A percentile compares a stretch with the other conserved stretches of the same genome.
Conservation (phyloP, 2,888 invertebrate species). For the Masnerella sp. region DNA sequence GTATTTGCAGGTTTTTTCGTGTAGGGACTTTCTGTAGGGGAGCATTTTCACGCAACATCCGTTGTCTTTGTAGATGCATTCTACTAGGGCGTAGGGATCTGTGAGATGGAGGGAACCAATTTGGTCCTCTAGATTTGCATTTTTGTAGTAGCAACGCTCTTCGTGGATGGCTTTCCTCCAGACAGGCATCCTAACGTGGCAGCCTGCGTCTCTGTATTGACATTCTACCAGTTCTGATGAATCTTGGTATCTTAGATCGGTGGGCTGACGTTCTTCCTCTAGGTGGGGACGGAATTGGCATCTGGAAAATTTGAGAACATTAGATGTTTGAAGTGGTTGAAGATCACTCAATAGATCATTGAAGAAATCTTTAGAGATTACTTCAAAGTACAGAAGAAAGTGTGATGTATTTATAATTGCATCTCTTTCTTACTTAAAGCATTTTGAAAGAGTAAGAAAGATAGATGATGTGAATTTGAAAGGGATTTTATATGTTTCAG, state of each 20-base stretch:
- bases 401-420: too few species aligned
- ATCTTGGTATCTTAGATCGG: slow-evolving; percentile 63
- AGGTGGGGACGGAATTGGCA: slow-evolving; percentile 71
- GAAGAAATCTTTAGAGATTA: too few species aligned
- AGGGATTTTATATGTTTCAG: too few species aligned
- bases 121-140: slow-evolving; percentile 7
- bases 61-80: too few species aligned
- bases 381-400: too few species aligned
- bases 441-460: too few species aligned
- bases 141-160: slow-evolving; percentile 67
- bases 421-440: too few species aligned
- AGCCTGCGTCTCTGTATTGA: slow-evolving; percentile 65
- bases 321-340: too few species aligned
- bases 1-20: slow-evolving; percentile 17
- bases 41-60: too few species aligned
- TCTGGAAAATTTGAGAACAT: slow-evolving; percentile 62
- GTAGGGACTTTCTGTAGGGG: background rate
- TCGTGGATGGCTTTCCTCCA: slow-evolving; percentile 70
- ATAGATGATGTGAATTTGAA: too few species aligned
- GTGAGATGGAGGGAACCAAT: background rate
- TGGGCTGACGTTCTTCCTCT: slow-evolving; percentile 67
- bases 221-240: slow-evolving; percentile 65
- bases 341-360: too few species aligned
- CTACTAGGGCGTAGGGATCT: background rate
- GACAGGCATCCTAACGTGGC: slow-evolving; percentile 65